phyloP scores from a whole-genome alignment of 2,888 invertebrate genomes.

The Temnothorax unifasciatus region DNA sequence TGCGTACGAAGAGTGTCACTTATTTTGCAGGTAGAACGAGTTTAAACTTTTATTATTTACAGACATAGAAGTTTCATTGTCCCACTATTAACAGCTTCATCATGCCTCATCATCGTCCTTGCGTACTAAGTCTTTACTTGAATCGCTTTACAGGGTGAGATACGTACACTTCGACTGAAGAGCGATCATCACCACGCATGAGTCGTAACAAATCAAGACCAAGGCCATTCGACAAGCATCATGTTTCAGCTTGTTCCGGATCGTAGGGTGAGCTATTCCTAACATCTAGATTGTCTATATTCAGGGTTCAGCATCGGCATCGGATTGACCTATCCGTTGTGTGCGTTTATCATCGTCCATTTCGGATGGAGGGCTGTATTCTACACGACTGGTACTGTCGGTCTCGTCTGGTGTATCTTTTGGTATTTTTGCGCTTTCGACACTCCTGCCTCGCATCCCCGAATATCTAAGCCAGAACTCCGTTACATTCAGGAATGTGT shows the following conservation, averaged over 20 bases:
- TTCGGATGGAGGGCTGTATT: slow-evolving; percentile 91
- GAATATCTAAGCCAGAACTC: slow-evolving; percentile 89
- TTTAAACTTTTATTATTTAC: slow-evolving; percentile 74
- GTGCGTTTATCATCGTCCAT: slow-evolving; percentile 90
- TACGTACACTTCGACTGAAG: slow-evolving; percentile 65
- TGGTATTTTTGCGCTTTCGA: slow-evolving; percentile 91
- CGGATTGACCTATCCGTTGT: slow-evolving; percentile 90
- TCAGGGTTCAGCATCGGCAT: slow-evolving; percentile 92
- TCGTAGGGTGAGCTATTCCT: slow-evolving; percentile 85
- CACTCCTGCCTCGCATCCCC: slow-evolving; percentile 90
- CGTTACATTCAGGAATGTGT: slow-evolving; percentile 90
- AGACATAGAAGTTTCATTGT: slow-evolving; percentile 85
- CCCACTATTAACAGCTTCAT: slow-evolving; percentile 80
- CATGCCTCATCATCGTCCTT: slow-evolving; percentile 74
- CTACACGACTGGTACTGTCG: slow-evolving; percentile 90
- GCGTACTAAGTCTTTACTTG: slow-evolving; percentile 84
- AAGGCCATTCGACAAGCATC: slow-evolving; percentile 80
- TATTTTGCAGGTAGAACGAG: slow-evolving; percentile 57
- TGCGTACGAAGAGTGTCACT: slow-evolving; percentile 51
- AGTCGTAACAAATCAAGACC: slow-evolving; percentile 74
- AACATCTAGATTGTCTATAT: slow-evolving; percentile 85
- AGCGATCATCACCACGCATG: slow-evolving; percentile 72
- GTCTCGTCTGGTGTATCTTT: slow-evolving; percentile 89
- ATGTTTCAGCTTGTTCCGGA: slow-evolving; percentile 84
- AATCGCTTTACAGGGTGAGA: slow-evolving; percentile 85